Evolutionary conservation across 2,888 invertebrate genomes (phyloP), one percentile per base, ranked within the genome.

Genomic region (Lithosia quadra): DNA sequence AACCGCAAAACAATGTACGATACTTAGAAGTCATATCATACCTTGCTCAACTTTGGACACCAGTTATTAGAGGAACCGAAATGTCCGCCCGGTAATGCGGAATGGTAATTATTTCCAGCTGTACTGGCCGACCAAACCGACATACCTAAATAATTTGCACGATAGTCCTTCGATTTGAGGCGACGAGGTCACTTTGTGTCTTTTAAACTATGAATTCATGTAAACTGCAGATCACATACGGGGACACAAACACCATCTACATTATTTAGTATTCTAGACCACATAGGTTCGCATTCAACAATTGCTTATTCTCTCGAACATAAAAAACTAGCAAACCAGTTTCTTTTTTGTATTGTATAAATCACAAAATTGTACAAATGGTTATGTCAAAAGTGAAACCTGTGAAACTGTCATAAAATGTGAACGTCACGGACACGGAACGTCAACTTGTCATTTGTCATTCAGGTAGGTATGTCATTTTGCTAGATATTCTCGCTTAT

Each of bases 101-200:
- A 88, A 85, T 90, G 91, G 86, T 91, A 92, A 91, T 93, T 94
- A 91, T 93, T 93, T 86, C 93, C 96, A 91, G 95, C 95, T 84
- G 96, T 95, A 89, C 96, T 95, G 88, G 96, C 96, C 86, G 96
- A 96, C 97, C 97, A 97, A 92, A 97, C 96, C 94, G 97, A 97
- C 97, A 96, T 96, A 93, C 94, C 94, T 94, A 95, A 92, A 89
- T 84, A 88, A 91, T 90, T 90, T 86, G 87, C 88, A 91, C 89
- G 89, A 88, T 81, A 92, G 90, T 90, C 90, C 91, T 92, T 92
- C 90, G 87, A 87, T 87, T 88, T 86, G 85, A 86, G 82, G 86
- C 84, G 88, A 84, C 88, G 92, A 93, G 92, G 92, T 93, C 92
- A 93, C 88, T 86, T 66, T 65, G 60, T 65, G 67, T 71, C 63